Evolutionary conservation across 2,113 vertebrate genomes (phyloP), one percentile per base, ranked within the genome.

Genomic region (Callipepla californica): DNA sequence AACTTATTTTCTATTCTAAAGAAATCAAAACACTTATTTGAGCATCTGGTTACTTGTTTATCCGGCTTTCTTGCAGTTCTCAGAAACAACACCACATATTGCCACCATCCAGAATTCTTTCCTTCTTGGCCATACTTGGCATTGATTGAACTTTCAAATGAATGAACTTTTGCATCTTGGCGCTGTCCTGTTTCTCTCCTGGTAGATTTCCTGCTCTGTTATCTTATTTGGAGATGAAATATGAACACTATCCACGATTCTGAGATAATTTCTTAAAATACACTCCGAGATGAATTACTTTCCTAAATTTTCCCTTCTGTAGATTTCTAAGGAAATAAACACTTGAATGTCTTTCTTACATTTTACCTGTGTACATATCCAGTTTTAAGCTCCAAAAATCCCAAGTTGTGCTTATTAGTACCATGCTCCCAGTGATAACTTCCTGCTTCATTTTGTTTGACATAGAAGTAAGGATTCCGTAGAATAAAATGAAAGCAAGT

Each of bases 181-280:
- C 28, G 57, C 72, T 90, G 63, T 47, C 34, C 62, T 81, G 11
- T 67, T 75, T 81, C 40, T 86, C 83, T 21, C 23, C 25, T 70
- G 21, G 17, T 42, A 89, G 6, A 13, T 87, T 93, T 85, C 38
- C 51, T 74, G 34, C 15, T 73, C 55, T 67, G 45, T 47, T 58
- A 80, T 76, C 76, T 45, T 45, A n/a, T 32, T 85, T 48, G 75
- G 42, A 45, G 69, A 38, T 38, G 42, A 89, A 79, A 80, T 5
- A 17, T 18, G 74, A 89, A 93, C 81, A 82, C 74, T 92, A 48
- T 80, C 63, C 59, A 38, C 47, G 21, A 59, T 91, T 95, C 78
- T 91, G 67, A 55, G 38, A 67, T 45, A 5, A 26, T 70, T 85
- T 70, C 53, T 76, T 63, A 47, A 77, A 80, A 65, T 9, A 36